These are phyloP conservation scores for Fistularia commersonii DNA, from an alignment of 2,797 vertebrate species.

Conservation along the genomic window DNA sequence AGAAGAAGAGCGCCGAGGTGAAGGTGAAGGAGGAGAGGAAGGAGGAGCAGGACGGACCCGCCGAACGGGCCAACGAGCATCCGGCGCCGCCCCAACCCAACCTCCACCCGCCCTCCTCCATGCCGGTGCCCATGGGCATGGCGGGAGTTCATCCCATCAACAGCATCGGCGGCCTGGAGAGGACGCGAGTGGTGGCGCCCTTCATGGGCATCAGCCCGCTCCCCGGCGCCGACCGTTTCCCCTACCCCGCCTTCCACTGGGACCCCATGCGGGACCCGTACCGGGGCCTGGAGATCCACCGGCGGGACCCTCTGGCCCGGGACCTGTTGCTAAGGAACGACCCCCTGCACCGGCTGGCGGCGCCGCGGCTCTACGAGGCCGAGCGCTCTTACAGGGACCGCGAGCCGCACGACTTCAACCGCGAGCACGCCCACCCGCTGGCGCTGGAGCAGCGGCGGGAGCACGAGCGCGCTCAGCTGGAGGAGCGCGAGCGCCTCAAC, in stretches of 20 bases:
- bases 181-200: conserved; percentile 94
- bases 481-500: conserved; percentile 89
- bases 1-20: conserved; percentile 87
- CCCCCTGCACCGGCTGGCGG: conserved; percentile 86
- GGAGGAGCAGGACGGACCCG: conserved; percentile 85
- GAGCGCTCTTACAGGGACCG: conserved; percentile 93
- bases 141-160: conserved; percentile 90
- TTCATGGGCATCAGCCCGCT: conserved; percentile 97
- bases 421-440: conserved; percentile 83
- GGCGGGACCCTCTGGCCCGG: conserved; percentile 88
- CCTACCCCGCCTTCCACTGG: conserved; percentile 96
- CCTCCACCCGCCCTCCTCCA: conserved; percentile 78
- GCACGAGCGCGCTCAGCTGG: conserved; percentile 86
- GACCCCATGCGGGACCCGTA: conserved; percentile 96
- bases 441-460: conserved; percentile 87
- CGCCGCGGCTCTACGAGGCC: conserved; percentile 84
- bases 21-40: conserved; percentile 97
- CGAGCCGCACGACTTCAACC: conserved; percentile 91
- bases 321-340: conserved; percentile 91
- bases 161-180: conserved; percentile 88
- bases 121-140: conserved; percentile 89
- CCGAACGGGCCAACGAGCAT: conserved; percentile 75
- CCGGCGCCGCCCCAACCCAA: conserved; percentile 51
- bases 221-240: conserved; percentile 90
- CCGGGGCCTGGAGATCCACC: conserved; percentile 90